Evolutionary conservation across 2,888 invertebrate genomes (phyloP).

Genomic region (Cheilosia grossa): DNA sequence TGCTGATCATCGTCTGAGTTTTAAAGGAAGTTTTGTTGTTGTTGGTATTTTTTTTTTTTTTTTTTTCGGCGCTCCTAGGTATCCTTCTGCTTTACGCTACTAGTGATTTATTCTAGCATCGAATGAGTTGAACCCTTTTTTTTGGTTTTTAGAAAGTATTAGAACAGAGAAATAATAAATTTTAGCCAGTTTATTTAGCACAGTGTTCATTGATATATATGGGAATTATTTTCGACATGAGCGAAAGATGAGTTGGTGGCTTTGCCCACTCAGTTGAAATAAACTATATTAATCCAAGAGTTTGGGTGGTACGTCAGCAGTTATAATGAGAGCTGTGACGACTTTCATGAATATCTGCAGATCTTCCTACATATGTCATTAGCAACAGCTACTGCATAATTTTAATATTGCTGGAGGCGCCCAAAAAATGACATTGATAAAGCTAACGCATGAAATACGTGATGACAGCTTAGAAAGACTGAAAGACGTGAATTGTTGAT

Average conservation of each 20-base stretch:
- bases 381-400: no score
- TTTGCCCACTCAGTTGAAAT: background rate
- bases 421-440: no score
- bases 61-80: slow-evolving; percentile 25
- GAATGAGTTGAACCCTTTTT: slow-evolving; percentile 12
- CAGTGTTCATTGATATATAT: slow-evolving; percentile 26
- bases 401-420: no score
- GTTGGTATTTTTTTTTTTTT: background rate
- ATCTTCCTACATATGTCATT: no score
- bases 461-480: no score
- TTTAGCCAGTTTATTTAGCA: slow-evolving; percentile 21
- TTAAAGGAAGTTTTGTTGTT: slow-evolving; percentile 20
- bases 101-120: slow-evolving; percentile 59
- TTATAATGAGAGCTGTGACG: no score
- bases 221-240: slow-evolving; percentile 8
- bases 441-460: no score
- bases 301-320: background rate
- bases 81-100: slow-evolving; percentile 39
- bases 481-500: no score
- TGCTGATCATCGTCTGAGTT: slow-evolving; percentile 43
- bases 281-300: background rate
- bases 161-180: background rate
- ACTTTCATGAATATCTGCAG: no score
- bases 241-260: background rate
- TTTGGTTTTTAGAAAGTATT: background rate